phyloP scores from a whole-genome alignment of 2,113 vertebrate genomes.

The Zosterops japonicus region DNA sequence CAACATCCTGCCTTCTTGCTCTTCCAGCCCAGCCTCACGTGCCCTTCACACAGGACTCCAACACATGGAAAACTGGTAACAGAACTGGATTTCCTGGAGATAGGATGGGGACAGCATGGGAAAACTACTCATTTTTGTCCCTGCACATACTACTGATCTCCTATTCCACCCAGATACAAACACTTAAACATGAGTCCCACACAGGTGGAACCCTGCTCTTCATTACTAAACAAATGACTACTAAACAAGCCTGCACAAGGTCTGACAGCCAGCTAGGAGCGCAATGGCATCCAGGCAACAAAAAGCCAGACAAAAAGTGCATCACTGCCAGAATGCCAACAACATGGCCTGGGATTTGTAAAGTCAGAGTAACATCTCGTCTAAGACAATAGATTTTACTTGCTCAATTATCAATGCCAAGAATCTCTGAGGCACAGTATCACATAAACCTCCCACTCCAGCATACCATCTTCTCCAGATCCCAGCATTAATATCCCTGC shows the following conservation, averaged over 20 bases:
- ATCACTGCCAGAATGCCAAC: not conserved
- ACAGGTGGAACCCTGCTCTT: not conserved
- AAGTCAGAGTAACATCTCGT: not conserved
- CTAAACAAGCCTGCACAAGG: not conserved
- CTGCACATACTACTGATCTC: not conserved
- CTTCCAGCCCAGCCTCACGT: not conserved
- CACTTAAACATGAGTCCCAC: not conserved
- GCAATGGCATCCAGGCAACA: not conserved
- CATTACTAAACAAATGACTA: not conserved
- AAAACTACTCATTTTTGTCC: not conserved
- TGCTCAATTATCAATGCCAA: not conserved
- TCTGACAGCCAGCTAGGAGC: not conserved
- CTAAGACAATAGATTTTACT: not conserved
- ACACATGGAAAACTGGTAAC: not conserved
- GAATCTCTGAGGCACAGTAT: not conserved
- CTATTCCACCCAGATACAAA: not conserved
- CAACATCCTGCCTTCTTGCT: constrained; percentile 76
- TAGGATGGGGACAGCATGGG: not conserved
- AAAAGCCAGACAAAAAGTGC: not conserved
- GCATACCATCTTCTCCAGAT: not conserved
- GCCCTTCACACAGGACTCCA: not conserved
- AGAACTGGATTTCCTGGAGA: not conserved
- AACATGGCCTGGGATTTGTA: not conserved
- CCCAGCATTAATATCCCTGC: not conserved
- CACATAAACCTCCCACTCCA: not conserved